Evolutionary conservation across 2,888 invertebrate genomes (phyloP).

Genomic region (Lymantria dispar): DNA sequence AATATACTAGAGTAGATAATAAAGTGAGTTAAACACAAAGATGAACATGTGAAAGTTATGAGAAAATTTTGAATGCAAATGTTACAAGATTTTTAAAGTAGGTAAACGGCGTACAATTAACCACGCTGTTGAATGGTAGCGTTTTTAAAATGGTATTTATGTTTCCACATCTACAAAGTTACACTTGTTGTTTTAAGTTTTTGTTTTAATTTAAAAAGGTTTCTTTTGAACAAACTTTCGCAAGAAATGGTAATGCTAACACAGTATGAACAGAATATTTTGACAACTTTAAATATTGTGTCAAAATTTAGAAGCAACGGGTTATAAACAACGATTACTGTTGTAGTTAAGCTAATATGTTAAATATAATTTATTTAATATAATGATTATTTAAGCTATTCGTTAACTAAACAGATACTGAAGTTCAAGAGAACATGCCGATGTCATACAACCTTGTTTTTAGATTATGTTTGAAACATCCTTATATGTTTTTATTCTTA

Average conservation of each 20-base stretch:
- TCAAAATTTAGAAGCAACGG: too few relatives aligned
- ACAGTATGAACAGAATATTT: too few relatives aligned
- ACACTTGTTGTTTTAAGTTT: conserved; percentile 8
- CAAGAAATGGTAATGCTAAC: background rate
- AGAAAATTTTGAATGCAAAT: conserved; percentile 26
- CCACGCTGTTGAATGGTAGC: conserved; percentile 15
- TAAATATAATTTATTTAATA: too few relatives aligned
- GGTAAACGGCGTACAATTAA: conserved; percentile 29
- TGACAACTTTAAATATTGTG: too few relatives aligned
- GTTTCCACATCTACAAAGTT: conserved; percentile 16
- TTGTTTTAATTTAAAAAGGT: conserved; percentile 11
- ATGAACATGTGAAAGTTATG: conserved; percentile 21
- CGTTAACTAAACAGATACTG: too few relatives aligned
- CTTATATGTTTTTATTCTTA: too few relatives aligned
- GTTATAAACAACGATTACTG: too few relatives aligned
- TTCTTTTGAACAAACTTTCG: conserved; percentile 2
- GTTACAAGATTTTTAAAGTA: conserved; percentile 28
- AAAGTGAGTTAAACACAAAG: conserved; percentile 9
- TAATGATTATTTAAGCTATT: too few relatives aligned
- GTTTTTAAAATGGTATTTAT: conserved; percentile 16
- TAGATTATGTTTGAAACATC: too few relatives aligned
- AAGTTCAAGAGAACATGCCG: too few relatives aligned
- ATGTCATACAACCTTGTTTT: too few relatives aligned
- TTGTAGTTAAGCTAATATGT: too few relatives aligned
- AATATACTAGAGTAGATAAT: conserved; percentile 2